phyloP scores from a whole-genome alignment of 2,797 vertebrate genomes.

The Melanotaenia parkinsoni region DNA sequence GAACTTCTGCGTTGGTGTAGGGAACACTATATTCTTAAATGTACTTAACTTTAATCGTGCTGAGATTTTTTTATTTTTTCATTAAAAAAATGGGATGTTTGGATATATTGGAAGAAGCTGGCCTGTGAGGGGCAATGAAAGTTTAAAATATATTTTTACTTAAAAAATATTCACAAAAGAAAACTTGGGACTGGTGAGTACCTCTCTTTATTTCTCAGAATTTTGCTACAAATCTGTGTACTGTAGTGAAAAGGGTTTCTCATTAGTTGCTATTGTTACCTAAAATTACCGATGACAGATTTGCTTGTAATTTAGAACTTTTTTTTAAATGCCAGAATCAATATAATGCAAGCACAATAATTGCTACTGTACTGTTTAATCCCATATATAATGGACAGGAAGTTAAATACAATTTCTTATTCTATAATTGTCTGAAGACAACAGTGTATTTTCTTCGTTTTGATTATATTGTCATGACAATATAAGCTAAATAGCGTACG shows the following conservation, averaged over 20 bases:
- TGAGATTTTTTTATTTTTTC: conserved; percentile 51
- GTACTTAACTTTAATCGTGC: conserved; percentile 71
- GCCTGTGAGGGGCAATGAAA: background rate
- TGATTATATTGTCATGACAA: background rate
- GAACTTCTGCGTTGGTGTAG: conserved; percentile 80
- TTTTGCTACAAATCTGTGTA: conserved; percentile 45
- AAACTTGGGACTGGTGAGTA: conserved; percentile 83
- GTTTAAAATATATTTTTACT: conserved; percentile 9
- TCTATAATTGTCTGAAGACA: background rate
- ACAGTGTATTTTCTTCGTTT: background rate
- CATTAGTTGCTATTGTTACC: background rate
- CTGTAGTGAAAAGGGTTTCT: conserved; percentile 16
- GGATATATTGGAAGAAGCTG: background rate
- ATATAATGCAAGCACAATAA: background rate
- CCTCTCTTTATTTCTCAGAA: conserved; percentile 60
- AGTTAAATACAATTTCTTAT: conserved; percentile 1
- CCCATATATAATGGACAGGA: conserved; percentile 12
- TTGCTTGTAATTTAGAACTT: conserved; percentile 30
- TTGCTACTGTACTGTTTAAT: conserved; percentile 7
- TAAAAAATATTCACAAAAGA: conserved; percentile 54
- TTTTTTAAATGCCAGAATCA: conserved; percentile 24
- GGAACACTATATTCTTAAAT: conserved; percentile 63
- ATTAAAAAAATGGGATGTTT: conserved; percentile 5
- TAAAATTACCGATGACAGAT: background rate
- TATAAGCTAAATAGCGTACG: background rate